Evolutionary conservation across 2,888 invertebrate species (phyloP), one percentile per base, ranked within the genome.

Genomic region (Agapetus fuscipes): DNA sequence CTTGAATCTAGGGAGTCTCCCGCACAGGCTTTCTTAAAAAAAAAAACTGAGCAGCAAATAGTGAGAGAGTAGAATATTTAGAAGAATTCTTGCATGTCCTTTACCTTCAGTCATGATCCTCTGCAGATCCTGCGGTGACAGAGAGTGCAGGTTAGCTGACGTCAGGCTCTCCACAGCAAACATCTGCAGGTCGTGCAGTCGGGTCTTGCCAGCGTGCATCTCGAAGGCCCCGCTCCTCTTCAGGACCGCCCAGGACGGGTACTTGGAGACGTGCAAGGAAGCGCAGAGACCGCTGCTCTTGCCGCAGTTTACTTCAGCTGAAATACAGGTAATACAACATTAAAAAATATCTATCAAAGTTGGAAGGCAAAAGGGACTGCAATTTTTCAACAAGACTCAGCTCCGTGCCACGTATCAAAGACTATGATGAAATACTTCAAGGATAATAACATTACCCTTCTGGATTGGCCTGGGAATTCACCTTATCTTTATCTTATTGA

Each of bases 151-250:
- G 48, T 72, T 73, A 3, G 64, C 61, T 1, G 74, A 66, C 52
- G 63, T 61, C 6, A 66, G 57, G 50, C 76, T 74, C 51, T 79
- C 80, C 41, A 68, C 62, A 9, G 78, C 78, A 61, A 84, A 84
- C n/a, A 71, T 68, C 2, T 71, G 67, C 30, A 76, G 57, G 50
- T 74, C 72, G 48, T 72, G 65, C 2, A 76, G 65, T 7, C 66
- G 68, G 41, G 64, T 66, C 48, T 76, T 60, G 51, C 82, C 83
- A 56, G 80, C 78, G 56, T 78, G 74, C 10, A 81, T 63, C 54
- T 89, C 87, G 59, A 83, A 81, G 0, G 78, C 82, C 3, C 87
- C 86, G 14, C 79, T 79, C 2, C 64, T 60, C 56, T 88, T 88
- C 48, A 89, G 65, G 4, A 85, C 67, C 10, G 76, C 80, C 74